Percentiles rank a stretch among this genome's conserved stretches.
Conservation (phyloP, 2,888 invertebrate genomes). For the Tolmerus cingulatus region DNA sequence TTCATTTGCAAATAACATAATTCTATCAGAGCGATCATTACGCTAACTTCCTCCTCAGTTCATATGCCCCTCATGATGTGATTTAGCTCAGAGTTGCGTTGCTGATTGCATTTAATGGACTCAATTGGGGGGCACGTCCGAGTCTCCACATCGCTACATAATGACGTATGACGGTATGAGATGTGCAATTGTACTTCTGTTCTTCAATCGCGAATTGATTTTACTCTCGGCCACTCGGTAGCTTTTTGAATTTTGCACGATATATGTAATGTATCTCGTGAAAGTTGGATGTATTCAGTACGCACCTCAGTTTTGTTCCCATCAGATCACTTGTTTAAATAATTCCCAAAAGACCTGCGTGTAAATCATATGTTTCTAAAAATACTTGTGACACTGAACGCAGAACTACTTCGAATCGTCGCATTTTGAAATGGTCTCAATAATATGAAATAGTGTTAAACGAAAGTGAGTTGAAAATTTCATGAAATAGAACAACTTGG, state of each 20-base stretch:
- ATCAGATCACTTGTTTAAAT: not conserved
- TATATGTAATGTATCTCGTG: not conserved
- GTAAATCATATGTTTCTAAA: not conserved
- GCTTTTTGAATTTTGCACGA: not conserved
- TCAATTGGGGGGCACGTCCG: constrained; percentile 19
- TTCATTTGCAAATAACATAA: not conserved
- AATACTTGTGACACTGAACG: not conserved
- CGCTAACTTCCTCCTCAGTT: constrained; percentile 22
- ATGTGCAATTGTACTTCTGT: not conserved
- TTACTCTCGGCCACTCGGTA: not conserved
- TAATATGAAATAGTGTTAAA: not conserved
- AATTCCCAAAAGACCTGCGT: not conserved
- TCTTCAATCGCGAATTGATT: not conserved
- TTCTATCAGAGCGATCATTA: not conserved
- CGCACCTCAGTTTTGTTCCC: not conserved
- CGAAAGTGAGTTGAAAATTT: not conserved
- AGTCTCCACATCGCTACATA: not conserved
- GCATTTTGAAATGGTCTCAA: not conserved
- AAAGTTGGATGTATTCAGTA: not conserved
- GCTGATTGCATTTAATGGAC: constrained; percentile 26
- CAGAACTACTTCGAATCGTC: not conserved
- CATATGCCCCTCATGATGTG: constrained; percentile 2
- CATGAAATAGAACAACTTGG: not conserved
- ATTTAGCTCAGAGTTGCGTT: not conserved
- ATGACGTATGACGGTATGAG: not conserved